These are phyloP conservation scores for Artibeus jamaicensis DNA, from an alignment of 2,797 vertebrate genomes.

Conservation along the genomic window DNA sequence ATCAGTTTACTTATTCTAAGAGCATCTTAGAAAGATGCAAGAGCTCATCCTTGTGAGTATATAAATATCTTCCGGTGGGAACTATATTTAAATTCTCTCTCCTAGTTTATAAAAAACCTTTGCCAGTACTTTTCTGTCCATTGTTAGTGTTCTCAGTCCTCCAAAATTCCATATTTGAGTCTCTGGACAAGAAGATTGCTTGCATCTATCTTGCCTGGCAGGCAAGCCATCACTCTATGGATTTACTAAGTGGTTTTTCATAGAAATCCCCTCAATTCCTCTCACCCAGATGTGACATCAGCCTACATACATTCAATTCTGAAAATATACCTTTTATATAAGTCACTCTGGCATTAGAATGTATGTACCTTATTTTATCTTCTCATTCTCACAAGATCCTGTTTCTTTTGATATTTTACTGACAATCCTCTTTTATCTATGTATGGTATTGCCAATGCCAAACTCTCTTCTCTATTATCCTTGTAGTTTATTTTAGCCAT, in stretches of 20 bases:
- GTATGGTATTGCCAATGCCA: not conserved
- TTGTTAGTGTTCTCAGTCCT: not conserved
- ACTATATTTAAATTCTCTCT: not conserved
- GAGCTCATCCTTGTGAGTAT: not conserved
- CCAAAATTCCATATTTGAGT: not conserved
- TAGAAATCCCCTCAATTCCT: not conserved
- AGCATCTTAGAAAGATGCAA: not conserved
- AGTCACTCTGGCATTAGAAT: not conserved
- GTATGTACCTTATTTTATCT: not conserved
- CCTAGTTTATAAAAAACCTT: not conserved
- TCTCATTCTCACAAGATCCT: not conserved
- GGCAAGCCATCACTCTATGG: not conserved
- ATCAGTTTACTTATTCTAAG: not conserved
- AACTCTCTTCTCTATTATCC: not conserved
- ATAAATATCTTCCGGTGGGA: not conserved
- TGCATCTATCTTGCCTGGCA: not conserved
- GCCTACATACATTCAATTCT: too few relatives aligned
- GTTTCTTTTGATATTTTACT: not conserved
- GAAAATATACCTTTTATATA: not conserved
- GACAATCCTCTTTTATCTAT: not conserved
- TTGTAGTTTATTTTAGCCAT: not conserved
- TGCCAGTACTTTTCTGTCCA: not conserved
- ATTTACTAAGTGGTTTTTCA: not conserved
- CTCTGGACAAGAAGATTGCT: not conserved
- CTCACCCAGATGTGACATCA: not conserved